phyloP scores from a whole-genome alignment of 2,888 invertebrate genomes.

The Ganaspis brasiliensis region DNA sequence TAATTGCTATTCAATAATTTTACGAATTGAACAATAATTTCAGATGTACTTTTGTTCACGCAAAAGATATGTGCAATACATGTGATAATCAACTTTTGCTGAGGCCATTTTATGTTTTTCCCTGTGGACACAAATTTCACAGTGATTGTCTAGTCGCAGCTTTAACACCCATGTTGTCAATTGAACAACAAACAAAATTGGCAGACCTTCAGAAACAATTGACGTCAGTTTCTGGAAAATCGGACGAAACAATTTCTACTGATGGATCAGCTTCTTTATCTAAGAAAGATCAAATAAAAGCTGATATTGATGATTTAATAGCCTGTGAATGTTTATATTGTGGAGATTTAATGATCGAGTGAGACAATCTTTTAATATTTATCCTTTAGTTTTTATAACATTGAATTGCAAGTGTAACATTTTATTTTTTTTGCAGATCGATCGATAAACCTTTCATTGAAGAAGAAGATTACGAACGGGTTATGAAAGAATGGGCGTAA shows the following conservation, averaged over 20 bases:
- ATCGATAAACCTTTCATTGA: slow-evolving; percentile 95
- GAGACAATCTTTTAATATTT: slow-evolving; percentile 63
- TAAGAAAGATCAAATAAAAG: slow-evolving; percentile 86
- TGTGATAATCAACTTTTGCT: slow-evolving; percentile 92
- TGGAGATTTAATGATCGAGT: slow-evolving; percentile 94
- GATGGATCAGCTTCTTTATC: slow-evolving; percentile 82
- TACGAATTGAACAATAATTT: too few relatives aligned
- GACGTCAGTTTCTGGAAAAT: slow-evolving; percentile 81
- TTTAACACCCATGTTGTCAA: slow-evolving; percentile 87
- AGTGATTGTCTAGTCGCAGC: slow-evolving; percentile 93
- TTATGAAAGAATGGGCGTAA: slow-evolving; percentile 93
- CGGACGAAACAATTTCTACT: slow-evolving; percentile 81
- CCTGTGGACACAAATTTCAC: slow-evolving; percentile 97
- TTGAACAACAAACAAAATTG: slow-evolving; percentile 83
- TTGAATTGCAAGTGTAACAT: too few relatives aligned
- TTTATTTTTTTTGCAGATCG: slow-evolving; percentile 82
- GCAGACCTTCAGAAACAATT: slow-evolving; percentile 85
- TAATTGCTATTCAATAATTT: too few relatives aligned
- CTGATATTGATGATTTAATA: slow-evolving; percentile 93
- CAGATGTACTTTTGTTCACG: slow-evolving; percentile 89
- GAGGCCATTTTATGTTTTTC: slow-evolving; percentile 96
- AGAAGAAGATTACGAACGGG: slow-evolving; percentile 90
- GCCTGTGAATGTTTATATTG: slow-evolving; percentile 97
- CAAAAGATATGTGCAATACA: slow-evolving; percentile 90
- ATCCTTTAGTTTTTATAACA: background rate